Conservation (phyloP, 2,113 vertebrate species). For the Sander lucioperca region DNA sequence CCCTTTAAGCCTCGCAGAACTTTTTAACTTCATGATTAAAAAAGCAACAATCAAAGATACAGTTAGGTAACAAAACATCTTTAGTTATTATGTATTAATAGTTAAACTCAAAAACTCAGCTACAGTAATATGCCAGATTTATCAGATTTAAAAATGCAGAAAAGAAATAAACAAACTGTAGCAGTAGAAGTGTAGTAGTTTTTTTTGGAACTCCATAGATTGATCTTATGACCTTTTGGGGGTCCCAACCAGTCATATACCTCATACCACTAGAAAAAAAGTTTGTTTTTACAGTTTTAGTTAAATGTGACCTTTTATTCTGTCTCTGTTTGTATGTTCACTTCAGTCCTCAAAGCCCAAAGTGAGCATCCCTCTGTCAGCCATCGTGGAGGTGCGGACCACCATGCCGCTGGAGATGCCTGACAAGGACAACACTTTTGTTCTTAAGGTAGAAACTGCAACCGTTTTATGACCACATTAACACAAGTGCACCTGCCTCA, state of each 20-base stretch:
- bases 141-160: background rate
- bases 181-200: background rate
- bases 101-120: background rate
- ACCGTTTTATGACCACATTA: background rate
- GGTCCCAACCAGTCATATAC: background rate
- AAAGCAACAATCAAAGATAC: background rate
- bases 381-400: slow-evolving; percentile 96
- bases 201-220: background rate
- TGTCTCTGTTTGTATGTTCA: slow-evolving; percentile 19
- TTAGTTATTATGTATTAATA: background rate
- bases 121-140: background rate
- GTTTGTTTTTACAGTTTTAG: background rate
- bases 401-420: slow-evolving; percentile 99
- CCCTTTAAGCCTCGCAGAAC: background rate
- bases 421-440: slow-evolving; percentile 98
- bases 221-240: background rate
- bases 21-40: background rate
- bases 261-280: background rate
- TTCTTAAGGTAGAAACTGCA: slow-evolving; percentile 90
- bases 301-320: slow-evolving; percentile 3
- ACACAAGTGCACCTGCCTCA: background rate
- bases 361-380: slow-evolving; percentile 94
- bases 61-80: background rate
- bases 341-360: slow-evolving; percentile 94
- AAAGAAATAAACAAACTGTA: background rate